Evolutionary conservation across 2,797 vertebrate species (phyloP).

Genomic region (Falco rusticolus): DNA sequence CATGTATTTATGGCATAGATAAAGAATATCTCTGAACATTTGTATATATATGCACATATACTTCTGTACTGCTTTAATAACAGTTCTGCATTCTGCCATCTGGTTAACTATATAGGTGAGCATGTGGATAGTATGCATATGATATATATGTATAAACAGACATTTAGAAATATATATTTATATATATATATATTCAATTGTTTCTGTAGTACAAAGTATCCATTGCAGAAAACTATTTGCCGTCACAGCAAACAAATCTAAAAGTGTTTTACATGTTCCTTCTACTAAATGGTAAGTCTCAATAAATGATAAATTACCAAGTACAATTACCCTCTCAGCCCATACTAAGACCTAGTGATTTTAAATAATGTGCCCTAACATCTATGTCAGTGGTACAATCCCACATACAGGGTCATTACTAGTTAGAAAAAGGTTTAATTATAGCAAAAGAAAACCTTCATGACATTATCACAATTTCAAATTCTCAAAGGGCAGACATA

Average conservation of each 20-base stretch:
- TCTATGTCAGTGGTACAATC: not conserved
- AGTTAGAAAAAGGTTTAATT: not conserved
- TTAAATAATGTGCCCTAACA: not conserved
- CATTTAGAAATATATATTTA: not conserved
- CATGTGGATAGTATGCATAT: not conserved
- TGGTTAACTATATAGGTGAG: not conserved
- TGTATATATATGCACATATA: not conserved
- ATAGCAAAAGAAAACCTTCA: not conserved
- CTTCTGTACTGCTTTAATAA: not conserved
- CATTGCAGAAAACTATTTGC: not conserved
- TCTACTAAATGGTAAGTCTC: not conserved
- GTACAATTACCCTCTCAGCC: not conserved
- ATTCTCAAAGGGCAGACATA: not conserved
- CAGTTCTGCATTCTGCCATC: not conserved
- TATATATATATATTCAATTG: not conserved
- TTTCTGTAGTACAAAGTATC: not conserved
- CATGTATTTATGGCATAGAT: not conserved
- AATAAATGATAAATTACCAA: not conserved
- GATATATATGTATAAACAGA: not conserved
- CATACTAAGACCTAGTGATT: not conserved
- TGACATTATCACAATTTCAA: not conserved
- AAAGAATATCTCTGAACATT: not conserved
- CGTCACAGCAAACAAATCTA: not conserved
- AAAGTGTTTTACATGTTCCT: not conserved
- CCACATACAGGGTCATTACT: not conserved